Percentiles rank a stretch among this genome's conserved stretches.
Evolutionary conservation across 2,888 invertebrate genomes (phyloP).

Genomic region (Bursaphelenchus okinawaensis): DNA sequence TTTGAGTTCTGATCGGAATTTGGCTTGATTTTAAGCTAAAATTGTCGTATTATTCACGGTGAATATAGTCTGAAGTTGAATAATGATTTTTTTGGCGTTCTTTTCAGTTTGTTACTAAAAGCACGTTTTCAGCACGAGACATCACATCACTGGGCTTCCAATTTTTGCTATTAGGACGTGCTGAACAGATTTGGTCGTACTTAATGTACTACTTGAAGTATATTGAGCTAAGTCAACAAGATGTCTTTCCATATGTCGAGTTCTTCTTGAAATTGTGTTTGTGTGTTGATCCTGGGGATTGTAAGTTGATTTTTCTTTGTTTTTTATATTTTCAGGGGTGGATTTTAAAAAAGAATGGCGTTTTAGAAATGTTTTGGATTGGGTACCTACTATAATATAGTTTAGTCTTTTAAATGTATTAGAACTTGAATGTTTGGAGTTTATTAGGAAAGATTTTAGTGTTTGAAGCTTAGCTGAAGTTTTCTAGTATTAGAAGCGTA

Average conservation of each 20-base stretch:
- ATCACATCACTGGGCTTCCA: slow-evolving; percentile 76
- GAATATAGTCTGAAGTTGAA: too few species aligned
- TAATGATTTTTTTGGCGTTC: too few species aligned
- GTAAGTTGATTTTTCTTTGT: slow-evolving; percentile 7
- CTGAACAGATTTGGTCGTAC: slow-evolving; percentile 93
- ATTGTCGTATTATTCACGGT: too few species aligned
- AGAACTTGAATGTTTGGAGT: slow-evolving; percentile 16
- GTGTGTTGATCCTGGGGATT: slow-evolving; percentile 21
- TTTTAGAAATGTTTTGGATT: neutral
- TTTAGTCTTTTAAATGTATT: slow-evolving; percentile 5
- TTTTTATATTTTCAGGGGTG: neutral
- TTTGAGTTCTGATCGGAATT: slow-evolving; percentile 5
- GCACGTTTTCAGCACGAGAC: slow-evolving; percentile 25
- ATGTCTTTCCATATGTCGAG: slow-evolving; percentile 24
- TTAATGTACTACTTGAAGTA: slow-evolving; percentile 86
- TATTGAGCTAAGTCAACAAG: slow-evolving; percentile 15
- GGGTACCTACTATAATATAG: neutral
- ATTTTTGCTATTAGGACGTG: slow-evolving; percentile 84
- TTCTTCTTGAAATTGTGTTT: slow-evolving; percentile 30
- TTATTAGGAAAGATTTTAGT: too few species aligned
- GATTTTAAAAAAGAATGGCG: neutral
- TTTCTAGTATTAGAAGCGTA: neutral
- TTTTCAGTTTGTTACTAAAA: too few species aligned
- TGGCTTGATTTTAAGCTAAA: too few species aligned
- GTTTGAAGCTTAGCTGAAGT: too few species aligned